Base-by-base conservation (phyloP, 2,888 invertebrate genomes). In the Aromia moschata region DNA sequence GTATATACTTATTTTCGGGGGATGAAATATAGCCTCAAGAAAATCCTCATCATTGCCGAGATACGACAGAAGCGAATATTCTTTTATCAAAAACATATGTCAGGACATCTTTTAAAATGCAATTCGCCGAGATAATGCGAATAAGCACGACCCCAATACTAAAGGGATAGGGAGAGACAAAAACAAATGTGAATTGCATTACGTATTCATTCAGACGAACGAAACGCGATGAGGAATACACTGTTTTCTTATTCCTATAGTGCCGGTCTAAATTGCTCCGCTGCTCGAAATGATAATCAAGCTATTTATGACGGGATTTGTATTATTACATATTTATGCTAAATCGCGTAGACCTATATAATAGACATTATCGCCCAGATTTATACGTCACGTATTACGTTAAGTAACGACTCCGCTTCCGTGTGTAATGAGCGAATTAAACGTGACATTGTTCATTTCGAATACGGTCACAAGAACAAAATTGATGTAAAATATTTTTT, bases 161-260 rank as follows among this genome's bases (percentile, higher is more conserved):
- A 75, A 67, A 70, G 61, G 67, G 66, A 67, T 68, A 62, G 73
- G 74, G 76, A 73, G 77, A 76, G 78, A 79, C 80, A 79, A 76
- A 79, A 80, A 80, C 79, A 80, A 80, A 80, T 80, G 80, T 79
- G 80, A 80, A 80, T 80, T 74, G 70, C 77, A 80, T 79, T 80
- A 79, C 70, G 77, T 76, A 77, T 78, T 79, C 79, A 78, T 79
- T 79, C 79, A 73, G 70, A 74, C 76, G 75, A 71, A 72, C 56
- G 65, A 62, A 71, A 72, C 67, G 65, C 70, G 60, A 70, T 62
- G 62, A 68, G 63, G 65, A 70, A 70, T 69, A 68, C 68, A 68
- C 68, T 68, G 65, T 70, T 70, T 72, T 69, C 68, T 68, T 68
- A 65, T 71, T 70, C 62, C 65, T 67, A 63, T 65, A 64, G 68